phyloP scores from a whole-genome alignment of 2,797 vertebrate genomes.

The Cossypha polioptera region DNA sequence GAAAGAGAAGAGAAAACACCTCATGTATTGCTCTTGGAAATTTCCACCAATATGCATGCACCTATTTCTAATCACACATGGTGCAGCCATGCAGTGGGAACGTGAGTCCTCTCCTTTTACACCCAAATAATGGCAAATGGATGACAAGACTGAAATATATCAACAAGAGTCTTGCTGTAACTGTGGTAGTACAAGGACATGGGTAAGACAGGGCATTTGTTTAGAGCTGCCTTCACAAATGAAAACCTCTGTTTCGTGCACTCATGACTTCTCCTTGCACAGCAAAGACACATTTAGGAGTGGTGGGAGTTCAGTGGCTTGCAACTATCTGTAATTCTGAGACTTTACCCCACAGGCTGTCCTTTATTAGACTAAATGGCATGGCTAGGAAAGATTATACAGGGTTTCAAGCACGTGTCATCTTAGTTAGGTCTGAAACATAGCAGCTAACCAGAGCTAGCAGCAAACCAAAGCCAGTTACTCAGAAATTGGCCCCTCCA shows the following conservation, averaged over 20 bases:
- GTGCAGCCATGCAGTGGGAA: not conserved
- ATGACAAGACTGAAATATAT: not conserved
- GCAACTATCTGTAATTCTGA: not conserved
- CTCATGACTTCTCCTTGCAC: not conserved
- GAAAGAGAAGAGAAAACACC: conserved; percentile 12
- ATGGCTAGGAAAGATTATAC: not conserved
- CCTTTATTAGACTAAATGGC: not conserved
- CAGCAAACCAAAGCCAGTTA: not conserved
- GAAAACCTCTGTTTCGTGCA: not conserved
- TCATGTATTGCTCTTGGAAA: conserved; percentile 34
- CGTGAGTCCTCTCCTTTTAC: not conserved
- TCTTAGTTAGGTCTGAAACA: not conserved
- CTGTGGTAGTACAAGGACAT: not conserved
- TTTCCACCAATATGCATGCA: not conserved
- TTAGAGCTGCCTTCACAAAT: not conserved
- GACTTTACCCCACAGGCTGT: not conserved
- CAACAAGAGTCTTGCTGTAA: not conserved
- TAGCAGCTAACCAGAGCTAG: not conserved
- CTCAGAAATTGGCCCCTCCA: not conserved
- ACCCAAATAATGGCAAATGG: not conserved
- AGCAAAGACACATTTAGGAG: not conserved
- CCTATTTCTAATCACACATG: not conserved
- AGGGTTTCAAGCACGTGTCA: not conserved
- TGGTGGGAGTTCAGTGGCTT: not conserved
- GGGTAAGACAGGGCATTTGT: not conserved